Percentiles rank a stretch among this genome's conserved stretches.
These are phyloP conservation scores for Hozukius guyotensis DNA, from an alignment of 2,797 vertebrate genomes.

Conservation along the genomic window DNA sequence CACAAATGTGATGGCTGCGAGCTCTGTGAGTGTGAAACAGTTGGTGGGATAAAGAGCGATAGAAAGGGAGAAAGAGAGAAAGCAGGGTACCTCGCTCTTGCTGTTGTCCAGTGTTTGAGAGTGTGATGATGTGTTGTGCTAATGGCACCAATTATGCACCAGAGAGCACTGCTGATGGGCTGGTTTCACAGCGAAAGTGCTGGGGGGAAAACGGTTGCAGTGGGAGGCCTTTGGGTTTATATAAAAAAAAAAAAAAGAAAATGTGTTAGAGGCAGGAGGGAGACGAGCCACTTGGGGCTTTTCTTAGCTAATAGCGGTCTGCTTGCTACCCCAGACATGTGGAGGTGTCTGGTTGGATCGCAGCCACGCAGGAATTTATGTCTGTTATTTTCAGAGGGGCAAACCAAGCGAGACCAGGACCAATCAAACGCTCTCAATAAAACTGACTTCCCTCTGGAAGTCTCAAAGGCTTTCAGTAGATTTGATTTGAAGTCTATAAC, in stretches of 20 bases:
- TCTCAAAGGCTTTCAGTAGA: slow-evolving; percentile 59
- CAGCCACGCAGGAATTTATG: slow-evolving; percentile 68
- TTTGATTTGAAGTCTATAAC: slow-evolving; percentile 71
- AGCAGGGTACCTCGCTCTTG: slow-evolving; percentile 11
- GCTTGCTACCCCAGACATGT: slow-evolving; percentile 44
- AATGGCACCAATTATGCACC: slow-evolving; percentile 78
- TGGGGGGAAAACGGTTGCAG: neutral
- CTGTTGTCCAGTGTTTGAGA: slow-evolving; percentile 45
- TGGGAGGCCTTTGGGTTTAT: slow-evolving; percentile 4
- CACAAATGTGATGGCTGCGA: slow-evolving; percentile 68
- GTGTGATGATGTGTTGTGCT: slow-evolving; percentile 46
- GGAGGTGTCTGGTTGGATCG: slow-evolving; percentile 60
- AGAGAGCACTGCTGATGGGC: slow-evolving; percentile 64
- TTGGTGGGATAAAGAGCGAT: slow-evolving; percentile 58
- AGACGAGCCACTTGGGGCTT: slow-evolving; percentile 50
- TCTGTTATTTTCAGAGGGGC: slow-evolving; percentile 64
- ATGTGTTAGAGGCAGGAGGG: slow-evolving; percentile 22
- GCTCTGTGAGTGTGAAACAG: slow-evolving; percentile 68
- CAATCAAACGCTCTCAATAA: slow-evolving; percentile 71
- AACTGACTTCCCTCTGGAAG: slow-evolving; percentile 56
- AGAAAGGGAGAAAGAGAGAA: slow-evolving; percentile 10
- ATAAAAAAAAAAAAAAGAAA: slow-evolving; percentile 8
- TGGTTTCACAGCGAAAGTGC: slow-evolving; percentile 37
- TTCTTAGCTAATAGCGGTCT: slow-evolving; percentile 45
- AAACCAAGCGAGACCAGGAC: slow-evolving; percentile 62